Conservation (phyloP, 2,797 vertebrate genomes). For the Myotis myotis region DNA sequence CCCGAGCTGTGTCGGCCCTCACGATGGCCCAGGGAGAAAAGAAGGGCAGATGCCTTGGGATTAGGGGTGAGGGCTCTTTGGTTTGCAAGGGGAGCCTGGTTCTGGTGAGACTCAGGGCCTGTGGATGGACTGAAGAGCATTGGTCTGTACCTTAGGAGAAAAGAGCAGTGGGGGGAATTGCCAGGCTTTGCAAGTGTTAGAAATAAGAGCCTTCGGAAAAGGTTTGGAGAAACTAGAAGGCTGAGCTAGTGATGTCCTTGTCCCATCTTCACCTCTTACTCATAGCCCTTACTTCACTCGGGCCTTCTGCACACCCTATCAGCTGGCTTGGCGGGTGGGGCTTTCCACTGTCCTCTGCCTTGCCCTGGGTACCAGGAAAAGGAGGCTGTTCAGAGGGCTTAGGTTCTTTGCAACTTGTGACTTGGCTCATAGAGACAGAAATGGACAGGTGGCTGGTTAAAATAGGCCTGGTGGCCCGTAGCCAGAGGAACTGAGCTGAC, state of each 20-base stretch:
- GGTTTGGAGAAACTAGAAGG: slow-evolving; percentile 3
- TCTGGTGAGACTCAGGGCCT: neutral
- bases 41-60: slow-evolving; percentile 58
- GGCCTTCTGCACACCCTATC: neutral
- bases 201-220: neutral
- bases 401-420: slow-evolving; percentile 69
- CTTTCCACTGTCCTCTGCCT: slow-evolving; percentile 5
- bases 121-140: neutral
- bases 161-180: neutral
- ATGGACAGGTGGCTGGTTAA: slow-evolving; percentile 78
- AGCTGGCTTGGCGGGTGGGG: neutral
- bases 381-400: slow-evolving; percentile 51
- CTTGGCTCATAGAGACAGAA: slow-evolving; percentile 64
- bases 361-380: slow-evolving; percentile 51
- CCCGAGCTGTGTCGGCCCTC: slow-evolving; percentile 44
- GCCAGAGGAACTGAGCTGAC: slow-evolving; percentile 79
- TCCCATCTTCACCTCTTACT: slow-evolving; percentile 10
- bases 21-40: slow-evolving; percentile 36
- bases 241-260: neutral
- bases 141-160: slow-evolving; percentile 6
- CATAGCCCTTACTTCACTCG: neutral
- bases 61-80: slow-evolving; percentile 23
- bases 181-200: neutral
- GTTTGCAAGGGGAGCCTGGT: neutral
- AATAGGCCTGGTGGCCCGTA: slow-evolving; percentile 70